These are phyloP conservation scores for human (Homo sapiens) DNA, from an alignment of 2,113 vertebrate species.

Conservation along the genomic window DNA sequence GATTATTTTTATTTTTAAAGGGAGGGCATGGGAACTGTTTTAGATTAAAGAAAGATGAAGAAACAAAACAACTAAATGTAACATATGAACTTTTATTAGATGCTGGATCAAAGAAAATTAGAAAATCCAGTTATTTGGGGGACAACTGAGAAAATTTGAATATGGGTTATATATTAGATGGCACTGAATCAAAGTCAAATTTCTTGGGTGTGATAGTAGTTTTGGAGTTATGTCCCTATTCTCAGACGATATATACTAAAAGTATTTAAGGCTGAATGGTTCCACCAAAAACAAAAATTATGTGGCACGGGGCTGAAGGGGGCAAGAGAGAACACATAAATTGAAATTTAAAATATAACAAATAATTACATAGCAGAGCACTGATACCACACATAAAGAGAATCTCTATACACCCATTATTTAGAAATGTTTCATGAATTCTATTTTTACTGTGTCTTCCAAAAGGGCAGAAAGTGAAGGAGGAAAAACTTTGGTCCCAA, in stretches of 20 bases:
- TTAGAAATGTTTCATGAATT: constrained; percentile 34
- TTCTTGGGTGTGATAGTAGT: neutral
- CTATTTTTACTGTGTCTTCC: constrained; percentile 17
- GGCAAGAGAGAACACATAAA: neutral
- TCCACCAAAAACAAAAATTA: neutral
- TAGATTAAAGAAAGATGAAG: neutral
- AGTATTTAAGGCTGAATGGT: neutral
- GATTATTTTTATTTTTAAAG: neutral
- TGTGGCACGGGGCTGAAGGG: neutral
- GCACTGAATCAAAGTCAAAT: neutral
- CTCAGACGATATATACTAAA: neutral
- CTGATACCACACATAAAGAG: neutral
- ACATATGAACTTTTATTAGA: neutral
- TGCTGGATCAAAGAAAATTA: neutral
- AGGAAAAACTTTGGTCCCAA: constrained; percentile 41
- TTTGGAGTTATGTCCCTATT: neutral
- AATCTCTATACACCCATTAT: neutral
- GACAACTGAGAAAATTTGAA: neutral
- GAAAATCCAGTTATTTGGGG: neutral
- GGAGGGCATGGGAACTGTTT: neutral
- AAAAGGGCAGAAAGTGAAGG: neutral
- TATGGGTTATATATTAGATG: neutral
- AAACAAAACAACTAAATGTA: neutral
- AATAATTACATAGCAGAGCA: neutral
- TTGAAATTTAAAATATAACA: constrained; percentile 1